Evolutionary conservation across 2,797 vertebrate genomes (phyloP).

Genomic region (Cirrhinus molitorella): DNA sequence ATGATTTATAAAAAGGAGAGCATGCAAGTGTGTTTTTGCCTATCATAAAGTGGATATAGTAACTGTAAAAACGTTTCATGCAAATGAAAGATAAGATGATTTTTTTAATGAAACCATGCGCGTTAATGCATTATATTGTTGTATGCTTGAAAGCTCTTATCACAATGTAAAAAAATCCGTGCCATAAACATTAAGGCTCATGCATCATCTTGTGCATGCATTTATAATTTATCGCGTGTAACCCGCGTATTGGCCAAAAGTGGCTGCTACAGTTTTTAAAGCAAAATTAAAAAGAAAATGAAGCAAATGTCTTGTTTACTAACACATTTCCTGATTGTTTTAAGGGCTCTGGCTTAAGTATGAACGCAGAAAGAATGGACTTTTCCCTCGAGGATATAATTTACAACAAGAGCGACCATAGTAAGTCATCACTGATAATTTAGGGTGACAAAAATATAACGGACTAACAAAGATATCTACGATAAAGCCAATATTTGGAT

Average conservation of each 20-base stretch:
- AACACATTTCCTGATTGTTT: background rate
- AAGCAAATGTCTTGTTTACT: background rate
- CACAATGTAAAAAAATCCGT: background rate
- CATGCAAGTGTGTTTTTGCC: background rate
- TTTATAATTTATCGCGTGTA: background rate
- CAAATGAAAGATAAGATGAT: too few relatives aligned
- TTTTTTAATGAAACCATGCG: background rate
- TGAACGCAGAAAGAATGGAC: background rate
- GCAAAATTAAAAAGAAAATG: background rate
- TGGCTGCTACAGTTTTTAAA: background rate
- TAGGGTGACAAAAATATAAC: background rate
- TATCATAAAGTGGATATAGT: background rate
- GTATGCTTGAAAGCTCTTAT: background rate
- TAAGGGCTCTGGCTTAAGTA: background rate
- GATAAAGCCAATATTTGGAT: background rate
- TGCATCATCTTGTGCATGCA: background rate
- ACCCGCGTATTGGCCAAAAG: background rate
- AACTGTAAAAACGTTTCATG: background rate
- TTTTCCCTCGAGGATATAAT: background rate
- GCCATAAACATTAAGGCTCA: background rate
- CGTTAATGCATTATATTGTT: background rate
- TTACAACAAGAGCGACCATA: background rate
- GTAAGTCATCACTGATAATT: slow-evolving; percentile 8
- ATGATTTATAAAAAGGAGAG: background rate
- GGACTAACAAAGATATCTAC: background rate